Base-by-base conservation (phyloP, 2,797 vertebrate species). In the Poecilia velifera region DNA sequence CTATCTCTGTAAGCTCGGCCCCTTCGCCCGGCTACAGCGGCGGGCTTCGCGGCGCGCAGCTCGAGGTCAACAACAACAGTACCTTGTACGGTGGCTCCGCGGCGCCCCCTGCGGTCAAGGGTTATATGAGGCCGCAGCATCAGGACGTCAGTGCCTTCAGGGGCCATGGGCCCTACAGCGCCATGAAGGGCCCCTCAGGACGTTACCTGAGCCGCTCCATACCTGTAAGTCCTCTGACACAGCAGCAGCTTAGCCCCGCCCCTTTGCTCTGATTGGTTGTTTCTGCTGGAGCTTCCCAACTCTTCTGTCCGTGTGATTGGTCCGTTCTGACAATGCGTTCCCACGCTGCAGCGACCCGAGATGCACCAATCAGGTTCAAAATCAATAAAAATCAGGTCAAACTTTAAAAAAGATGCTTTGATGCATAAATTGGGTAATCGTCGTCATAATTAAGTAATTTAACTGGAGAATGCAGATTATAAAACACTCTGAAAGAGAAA, bases 201-300 rank as follows among this genome's bases (percentile, higher is more conserved):
- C 94, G 93, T 79, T 98, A 96, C 95, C 96, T 98, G 90, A 98
- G 96, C 94, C 97, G 96, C 76, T 98, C 97, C 82, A 97, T 97
- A 93, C 97, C 98, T 66, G 98, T 99, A 98, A 99, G 98, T 99
- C 89, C 88, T 88, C 77, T 66, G 75, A 86, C 78, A 62, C 93
- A 86, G 87, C 93, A 93, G 92, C 93, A 93, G 93, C 89, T 84
- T 16, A 22, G 59, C 83, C 47, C 78, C 53, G 3, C 80, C 76
- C 76, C 9, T 51, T 73, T 77, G 41, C 73, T 14, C 47, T 78
- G 28, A 76, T 81, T 84, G 77, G 71, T 59, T 74, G 25, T 73
- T 20, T 74, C 2, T 83, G 57, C 39, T 82, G 68, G 82, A 66
- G 78, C 68, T 66, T 87, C 77, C 75, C 75, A 74, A 47, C 59